Base-by-base conservation (phyloP, 2,888 invertebrate species). In the Tachina lurida region DNA sequence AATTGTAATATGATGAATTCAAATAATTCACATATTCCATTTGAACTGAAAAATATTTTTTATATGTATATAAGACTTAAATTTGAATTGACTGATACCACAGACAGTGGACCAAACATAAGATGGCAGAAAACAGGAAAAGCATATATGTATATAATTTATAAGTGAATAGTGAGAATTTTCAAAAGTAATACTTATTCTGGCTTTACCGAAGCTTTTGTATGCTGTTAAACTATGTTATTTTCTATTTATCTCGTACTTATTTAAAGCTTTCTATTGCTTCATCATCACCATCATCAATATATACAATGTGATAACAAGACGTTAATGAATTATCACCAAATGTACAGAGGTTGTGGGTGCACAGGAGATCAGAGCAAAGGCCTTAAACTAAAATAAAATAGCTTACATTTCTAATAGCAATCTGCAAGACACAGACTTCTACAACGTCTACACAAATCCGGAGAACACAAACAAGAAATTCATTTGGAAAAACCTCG, bases 401-500 rank as follows among this genome's bases (percentile, higher is more conserved):
- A 15, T 19, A 13, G 10, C 9, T 71, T 31, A 60, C 31, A 70
- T 80, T 52, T 56, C 31, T 31, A 63, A 74, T 73, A 84, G 81
- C 76, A 43, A 12, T 68, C 62, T 12, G 10, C 49, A 13, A 65
- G 76, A 62, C 17, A 67, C 1, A 43, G 62, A 67, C 39, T n/a
- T 62, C 39, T n/a, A 10, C 22, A 9, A 19, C 75, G 15, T 41
- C 3, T 52, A 41, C n/a, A 60, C 39, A 39, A 8, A 13, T 10
- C 10, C 4, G 19, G 49, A 13, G 41, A 10, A 22, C 4, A 15
- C 12, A 49, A 49, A 13, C 17, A n/a, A 22, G 41, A 70, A 12
- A 1, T 19, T 56, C 13, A 10, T 3, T 54, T 70, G 17, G 54
- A 67, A 19, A 52, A 49, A 9, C 52, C 41, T 4, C 71, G 86